Conservation (phyloP, 1,140 invertebrate genomes). For the Chironomus striatipennis region DNA sequence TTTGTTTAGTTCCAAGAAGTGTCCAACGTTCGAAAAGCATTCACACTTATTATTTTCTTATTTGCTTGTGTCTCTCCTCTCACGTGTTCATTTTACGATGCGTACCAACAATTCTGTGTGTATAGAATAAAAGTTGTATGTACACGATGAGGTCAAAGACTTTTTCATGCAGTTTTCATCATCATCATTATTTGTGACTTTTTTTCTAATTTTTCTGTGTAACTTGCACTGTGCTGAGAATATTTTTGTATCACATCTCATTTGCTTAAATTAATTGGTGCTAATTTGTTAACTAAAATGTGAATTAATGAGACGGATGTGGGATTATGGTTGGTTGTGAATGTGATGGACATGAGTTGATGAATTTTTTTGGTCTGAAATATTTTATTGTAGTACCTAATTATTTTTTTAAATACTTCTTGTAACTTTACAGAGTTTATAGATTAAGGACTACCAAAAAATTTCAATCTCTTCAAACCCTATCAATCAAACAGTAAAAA, state of each 20-base stretch:
- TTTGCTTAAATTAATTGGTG: neutral
- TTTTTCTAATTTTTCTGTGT: neutral
- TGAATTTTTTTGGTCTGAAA: no score
- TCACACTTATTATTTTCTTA: conserved; percentile 6
- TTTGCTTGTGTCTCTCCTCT: neutral
- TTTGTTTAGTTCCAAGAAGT: conserved; percentile 18
- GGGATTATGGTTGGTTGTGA: no score
- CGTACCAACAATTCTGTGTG: neutral
- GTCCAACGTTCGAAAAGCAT: neutral
- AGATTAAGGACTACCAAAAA: no score
- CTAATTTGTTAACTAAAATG: no score
- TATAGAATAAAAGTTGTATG: neutral
- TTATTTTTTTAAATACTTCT: no score
- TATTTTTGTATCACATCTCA: neutral
- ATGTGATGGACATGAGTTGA: no score
- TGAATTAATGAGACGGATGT: no score
- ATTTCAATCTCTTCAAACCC: no score
- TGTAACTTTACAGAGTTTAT: no score
- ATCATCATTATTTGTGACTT: neutral
- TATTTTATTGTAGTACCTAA: no score
- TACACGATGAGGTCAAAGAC: conserved; percentile 17
- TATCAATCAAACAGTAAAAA: no score
- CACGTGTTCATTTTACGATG: neutral
- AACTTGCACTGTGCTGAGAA: no score
- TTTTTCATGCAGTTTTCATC: neutral